phyloP scores from a whole-genome alignment of 2,797 vertebrate genomes.

The Pangasius sanitwongsei region DNA sequence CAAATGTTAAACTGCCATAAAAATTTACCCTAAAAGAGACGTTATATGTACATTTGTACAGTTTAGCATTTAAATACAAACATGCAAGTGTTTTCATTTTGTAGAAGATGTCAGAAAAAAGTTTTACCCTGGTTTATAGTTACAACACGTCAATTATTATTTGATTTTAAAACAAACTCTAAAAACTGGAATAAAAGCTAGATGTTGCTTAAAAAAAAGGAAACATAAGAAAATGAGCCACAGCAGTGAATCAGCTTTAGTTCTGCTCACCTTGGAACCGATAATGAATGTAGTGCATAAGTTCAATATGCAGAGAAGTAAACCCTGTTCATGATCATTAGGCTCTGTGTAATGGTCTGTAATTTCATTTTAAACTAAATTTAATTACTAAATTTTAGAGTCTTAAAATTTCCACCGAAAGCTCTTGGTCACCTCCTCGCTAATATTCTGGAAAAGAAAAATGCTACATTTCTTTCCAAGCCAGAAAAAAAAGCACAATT shows the following conservation, averaged over 20 bases:
- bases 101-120: constrained; percentile 69
- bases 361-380: constrained; percentile 1
- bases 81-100: constrained; percentile 80
- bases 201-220: constrained; percentile 52
- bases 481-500: not conserved
- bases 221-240: constrained; percentile 66
- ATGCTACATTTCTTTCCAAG: constrained; percentile 29
- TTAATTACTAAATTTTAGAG: not conserved
- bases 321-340: constrained; percentile 8
- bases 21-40: constrained; percentile 82
- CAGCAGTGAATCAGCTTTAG: constrained; percentile 25
- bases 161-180: constrained; percentile 63
- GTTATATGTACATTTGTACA: constrained; percentile 82
- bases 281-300: constrained; percentile 49
- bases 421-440: not conserved
- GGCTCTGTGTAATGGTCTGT: not conserved
- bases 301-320: constrained; percentile 24
- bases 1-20: constrained; percentile 80
- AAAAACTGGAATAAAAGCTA: constrained; percentile 46
- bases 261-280: constrained; percentile 24
- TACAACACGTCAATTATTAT: constrained; percentile 73
- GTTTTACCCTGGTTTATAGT: constrained; percentile 81
- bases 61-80: constrained; percentile 82
- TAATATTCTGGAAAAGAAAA: not conserved
- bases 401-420: constrained; percentile 5